Evolutionary conservation across 1,140 invertebrate genomes (phyloP), one percentile per base, ranked within the genome.

Genomic region (Drosophila truncata): DNA sequence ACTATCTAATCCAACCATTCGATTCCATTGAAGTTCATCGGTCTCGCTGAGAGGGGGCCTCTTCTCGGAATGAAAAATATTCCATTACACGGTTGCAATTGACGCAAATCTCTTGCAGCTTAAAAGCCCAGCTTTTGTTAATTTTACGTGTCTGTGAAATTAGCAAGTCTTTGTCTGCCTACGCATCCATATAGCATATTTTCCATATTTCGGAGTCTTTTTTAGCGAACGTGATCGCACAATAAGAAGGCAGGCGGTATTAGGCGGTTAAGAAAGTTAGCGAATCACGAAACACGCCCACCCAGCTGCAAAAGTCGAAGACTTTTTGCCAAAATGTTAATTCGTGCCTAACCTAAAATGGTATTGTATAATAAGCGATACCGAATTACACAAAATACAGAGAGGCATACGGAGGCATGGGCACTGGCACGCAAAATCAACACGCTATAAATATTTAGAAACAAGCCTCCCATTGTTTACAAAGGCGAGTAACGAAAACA

Each of bases 391-490:
- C 57, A 69, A 59, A 50, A 59, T 33, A 50, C 23, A 61, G n/a
- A 57, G 33, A 44, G 46, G 16, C 37, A 44, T 13, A 10, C 2
- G 20, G 6, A 11, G n/a, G 31, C 44, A 44, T 20, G 31, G 47
- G 39, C 52, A 50, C 55, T 44, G 55, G 44, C 69, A 71, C 66
- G 69, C 69, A 59, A 71, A 71, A 49, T 60, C 44, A 59, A 78
- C 74, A 78, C 44, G 58, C 75, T 78, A 82, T 65, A 87, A 87
- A 88, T 88, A 84, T 88, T 84, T 88, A 67, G 77, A 84, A 80
- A 84, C 83, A 88, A 80, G 72, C 84, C 64, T 59, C 63, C 11
- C 46, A 88, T 87, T 87, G 84, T 88, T 87, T 88, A 90, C 81
- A 84, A 71, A 75, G 50, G 49, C 44, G 20, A 49, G 75, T 66